Conservation (phyloP, 2,113 vertebrate species). For the human region DNA sequence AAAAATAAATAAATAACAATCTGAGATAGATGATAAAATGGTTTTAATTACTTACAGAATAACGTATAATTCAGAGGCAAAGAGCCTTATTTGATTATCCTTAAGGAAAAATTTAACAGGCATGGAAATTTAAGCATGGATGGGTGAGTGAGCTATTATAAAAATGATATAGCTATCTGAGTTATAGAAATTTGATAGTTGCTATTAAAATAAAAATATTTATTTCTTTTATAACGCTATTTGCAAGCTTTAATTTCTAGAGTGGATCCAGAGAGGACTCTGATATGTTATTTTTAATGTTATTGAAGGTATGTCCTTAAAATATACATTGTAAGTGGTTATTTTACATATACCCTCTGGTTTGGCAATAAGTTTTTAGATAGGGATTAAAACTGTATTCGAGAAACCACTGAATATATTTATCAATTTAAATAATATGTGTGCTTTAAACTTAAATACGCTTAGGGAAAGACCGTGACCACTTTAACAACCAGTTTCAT, state of each 20-base stretch:
- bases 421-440: conserved; percentile 22
- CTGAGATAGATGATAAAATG: conserved; percentile 27
- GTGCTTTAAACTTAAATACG: not conserved
- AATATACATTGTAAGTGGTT: not conserved
- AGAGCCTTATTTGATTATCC: conserved; percentile 57
- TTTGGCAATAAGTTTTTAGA: not conserved
- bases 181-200: conserved; percentile 50
- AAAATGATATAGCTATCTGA: conserved; percentile 40
- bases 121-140: conserved; percentile 48
- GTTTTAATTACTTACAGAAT: conserved; percentile 54
- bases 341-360: not conserved
- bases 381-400: not conserved
- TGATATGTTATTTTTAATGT: not conserved
- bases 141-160: conserved; percentile 43
- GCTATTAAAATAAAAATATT: conserved; percentile 62
- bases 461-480: not conserved
- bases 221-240: conserved; percentile 54
- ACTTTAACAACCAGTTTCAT: not conserved
- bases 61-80: conserved; percentile 62
- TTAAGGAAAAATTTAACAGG: conserved; percentile 60
- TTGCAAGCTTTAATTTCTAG: conserved; percentile 50
- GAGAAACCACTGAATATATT: not conserved
- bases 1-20: conserved; percentile 32
- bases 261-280: not conserved
- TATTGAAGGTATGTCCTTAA: not conserved